These are phyloP conservation scores for Labia minor DNA, from an alignment of 2,888 invertebrate genomes.

Conservation along the genomic window DNA sequence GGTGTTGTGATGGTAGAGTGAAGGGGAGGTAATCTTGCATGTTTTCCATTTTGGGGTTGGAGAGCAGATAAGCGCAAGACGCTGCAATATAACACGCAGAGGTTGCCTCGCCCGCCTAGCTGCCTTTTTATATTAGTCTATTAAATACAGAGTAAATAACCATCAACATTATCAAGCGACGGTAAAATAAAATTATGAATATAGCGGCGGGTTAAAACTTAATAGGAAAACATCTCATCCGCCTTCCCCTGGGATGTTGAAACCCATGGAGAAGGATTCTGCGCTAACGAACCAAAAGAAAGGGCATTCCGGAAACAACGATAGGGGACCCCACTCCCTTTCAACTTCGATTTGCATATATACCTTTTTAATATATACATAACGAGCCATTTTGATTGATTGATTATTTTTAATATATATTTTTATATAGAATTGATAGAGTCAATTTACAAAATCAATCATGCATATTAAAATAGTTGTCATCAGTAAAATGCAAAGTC, in stretches of 20 bases:
- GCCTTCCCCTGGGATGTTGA: not conserved
- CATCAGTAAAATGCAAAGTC: not conserved
- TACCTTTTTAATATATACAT: not conserved
- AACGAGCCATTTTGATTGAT: not conserved
- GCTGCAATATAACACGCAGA: conserved; percentile 1
- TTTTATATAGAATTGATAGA: not conserved
- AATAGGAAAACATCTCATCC: conserved; percentile 8
- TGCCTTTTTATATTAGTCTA: conserved; percentile 13
- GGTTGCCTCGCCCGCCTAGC: not conserved
- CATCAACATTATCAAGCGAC: conserved; percentile 13
- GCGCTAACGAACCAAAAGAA: too few relatives aligned
- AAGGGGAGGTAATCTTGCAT: not conserved
- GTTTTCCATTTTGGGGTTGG: not conserved
- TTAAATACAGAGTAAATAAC: conserved; percentile 13
- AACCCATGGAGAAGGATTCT: too few relatives aligned
- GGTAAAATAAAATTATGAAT: conserved; percentile 13
- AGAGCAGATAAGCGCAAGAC: conserved; percentile 9
- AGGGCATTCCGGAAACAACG: too few relatives aligned
- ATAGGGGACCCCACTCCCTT: not conserved
- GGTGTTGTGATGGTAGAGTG: not conserved
- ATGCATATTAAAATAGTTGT: not conserved
- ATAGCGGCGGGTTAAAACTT: conserved; percentile 3
- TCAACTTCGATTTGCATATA: not conserved
- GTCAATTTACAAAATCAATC: not conserved
- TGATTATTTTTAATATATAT: not conserved